Evolutionary conservation across 2,113 vertebrate genomes (phyloP).

Genomic region (Alligator sinensis): DNA sequence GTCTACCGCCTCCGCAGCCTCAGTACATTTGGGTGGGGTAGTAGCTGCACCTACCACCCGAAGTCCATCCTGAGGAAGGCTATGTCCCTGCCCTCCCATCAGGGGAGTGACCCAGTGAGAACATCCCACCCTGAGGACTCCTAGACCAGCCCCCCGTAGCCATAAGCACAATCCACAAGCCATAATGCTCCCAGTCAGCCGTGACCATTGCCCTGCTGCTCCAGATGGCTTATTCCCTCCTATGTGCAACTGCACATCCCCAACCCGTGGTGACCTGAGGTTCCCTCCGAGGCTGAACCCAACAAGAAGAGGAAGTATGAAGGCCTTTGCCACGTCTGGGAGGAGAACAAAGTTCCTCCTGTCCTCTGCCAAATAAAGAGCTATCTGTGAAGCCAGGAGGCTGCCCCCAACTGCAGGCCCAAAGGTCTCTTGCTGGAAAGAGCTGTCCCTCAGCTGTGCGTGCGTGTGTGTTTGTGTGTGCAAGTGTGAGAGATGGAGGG

Average conservation of each 20-base stretch:
- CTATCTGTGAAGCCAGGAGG: background rate
- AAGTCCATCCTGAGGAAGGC: background rate
- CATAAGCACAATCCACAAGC: background rate
- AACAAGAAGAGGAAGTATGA: background rate
- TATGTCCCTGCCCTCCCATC: background rate
- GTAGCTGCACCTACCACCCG: no score
- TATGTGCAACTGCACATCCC: background rate
- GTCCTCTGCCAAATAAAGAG: background rate
- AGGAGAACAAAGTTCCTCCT: background rate
- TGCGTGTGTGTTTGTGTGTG: background rate
- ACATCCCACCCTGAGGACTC: background rate
- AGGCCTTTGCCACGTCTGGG: background rate
- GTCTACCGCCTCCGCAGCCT: background rate
- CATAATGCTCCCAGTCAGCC: no score
- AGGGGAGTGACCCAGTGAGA: background rate
- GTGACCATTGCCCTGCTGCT: background rate
- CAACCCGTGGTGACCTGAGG: background rate
- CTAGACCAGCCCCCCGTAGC: background rate
- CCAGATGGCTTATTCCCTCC: accelerated
- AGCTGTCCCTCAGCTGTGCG: background rate
- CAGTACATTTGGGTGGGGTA: no score
- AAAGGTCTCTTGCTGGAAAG: background rate
- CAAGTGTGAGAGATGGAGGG: background rate
- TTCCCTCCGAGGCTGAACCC: background rate
- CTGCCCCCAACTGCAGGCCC: background rate